Conservation (phyloP, 2,888 invertebrate genomes). For the Chymomyza amoena region DNA sequence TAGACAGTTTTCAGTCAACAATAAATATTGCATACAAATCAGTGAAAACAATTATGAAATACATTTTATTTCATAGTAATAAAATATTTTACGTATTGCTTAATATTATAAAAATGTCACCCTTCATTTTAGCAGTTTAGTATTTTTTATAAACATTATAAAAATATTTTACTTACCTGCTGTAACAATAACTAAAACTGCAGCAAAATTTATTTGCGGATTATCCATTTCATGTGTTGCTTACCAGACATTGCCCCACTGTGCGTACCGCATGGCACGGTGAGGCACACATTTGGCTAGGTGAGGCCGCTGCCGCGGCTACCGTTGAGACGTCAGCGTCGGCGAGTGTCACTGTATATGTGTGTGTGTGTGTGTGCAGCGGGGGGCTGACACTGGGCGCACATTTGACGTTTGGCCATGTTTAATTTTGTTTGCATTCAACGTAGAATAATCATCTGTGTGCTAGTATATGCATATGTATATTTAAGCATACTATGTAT, state of each 20-base stretch:
- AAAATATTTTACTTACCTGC: no score
- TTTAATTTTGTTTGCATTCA: slow-evolving; percentile 15
- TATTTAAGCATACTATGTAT: neutral
- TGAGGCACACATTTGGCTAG: neutral
- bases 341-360: neutral
- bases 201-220: no score
- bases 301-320: neutral
- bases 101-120: no score
- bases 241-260: neutral
- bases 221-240: no score
- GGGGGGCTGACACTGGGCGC: neutral
- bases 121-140: no score
- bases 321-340: neutral
- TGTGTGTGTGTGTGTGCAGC: neutral
- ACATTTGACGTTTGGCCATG: slow-evolving; percentile 16
- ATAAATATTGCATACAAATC: no score
- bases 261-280: neutral
- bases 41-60: no score
- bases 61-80: no score
- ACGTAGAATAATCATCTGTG: neutral
- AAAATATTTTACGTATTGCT: no score
- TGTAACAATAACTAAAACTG: no score
- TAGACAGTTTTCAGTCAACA: no score
- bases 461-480: neutral
- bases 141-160: no score